A percentile compares a stretch with the other conserved stretches of the same genome.
Conservation (phyloP, 2,113 vertebrate species). For the Rhombomys opimus region DNA sequence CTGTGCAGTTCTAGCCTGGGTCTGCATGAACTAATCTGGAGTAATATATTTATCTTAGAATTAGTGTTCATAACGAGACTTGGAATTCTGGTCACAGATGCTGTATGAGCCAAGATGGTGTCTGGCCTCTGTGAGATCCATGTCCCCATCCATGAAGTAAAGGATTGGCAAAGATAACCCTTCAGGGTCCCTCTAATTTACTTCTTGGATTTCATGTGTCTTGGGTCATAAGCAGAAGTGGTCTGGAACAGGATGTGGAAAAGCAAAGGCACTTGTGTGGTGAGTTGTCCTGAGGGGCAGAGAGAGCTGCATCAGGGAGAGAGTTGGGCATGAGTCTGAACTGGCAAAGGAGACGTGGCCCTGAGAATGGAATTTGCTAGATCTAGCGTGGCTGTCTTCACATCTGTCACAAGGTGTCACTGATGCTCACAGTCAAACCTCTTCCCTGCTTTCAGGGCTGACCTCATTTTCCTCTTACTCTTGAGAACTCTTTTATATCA, state of each 20-base stretch:
- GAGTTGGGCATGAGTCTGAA: background rate
- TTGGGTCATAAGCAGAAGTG: background rate
- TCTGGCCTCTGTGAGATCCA: background rate
- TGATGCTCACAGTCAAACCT: background rate
- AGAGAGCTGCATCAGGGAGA: background rate
- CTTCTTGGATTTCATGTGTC: background rate
- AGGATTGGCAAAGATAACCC: background rate
- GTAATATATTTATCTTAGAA: background rate
- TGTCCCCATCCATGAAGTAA: background rate
- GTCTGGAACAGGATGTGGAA: background rate
- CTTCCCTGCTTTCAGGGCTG: background rate
- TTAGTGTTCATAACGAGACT: background rate
- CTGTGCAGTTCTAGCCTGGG: background rate
- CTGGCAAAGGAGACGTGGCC: background rate
- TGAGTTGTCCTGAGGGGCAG: too few species aligned
- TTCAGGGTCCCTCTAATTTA: background rate
- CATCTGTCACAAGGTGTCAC: background rate
- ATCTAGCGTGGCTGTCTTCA: background rate
- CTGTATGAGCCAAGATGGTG: background rate
- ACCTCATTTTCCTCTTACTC: background rate
- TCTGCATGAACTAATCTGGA: background rate
- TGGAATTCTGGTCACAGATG: constrained; percentile 19
- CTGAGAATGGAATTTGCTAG: background rate
- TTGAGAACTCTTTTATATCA: background rate
- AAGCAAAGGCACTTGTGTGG: background rate